These are phyloP conservation scores for Acrobasis consociella DNA, from an alignment of 2,888 invertebrate genomes.

Conservation along the genomic window DNA sequence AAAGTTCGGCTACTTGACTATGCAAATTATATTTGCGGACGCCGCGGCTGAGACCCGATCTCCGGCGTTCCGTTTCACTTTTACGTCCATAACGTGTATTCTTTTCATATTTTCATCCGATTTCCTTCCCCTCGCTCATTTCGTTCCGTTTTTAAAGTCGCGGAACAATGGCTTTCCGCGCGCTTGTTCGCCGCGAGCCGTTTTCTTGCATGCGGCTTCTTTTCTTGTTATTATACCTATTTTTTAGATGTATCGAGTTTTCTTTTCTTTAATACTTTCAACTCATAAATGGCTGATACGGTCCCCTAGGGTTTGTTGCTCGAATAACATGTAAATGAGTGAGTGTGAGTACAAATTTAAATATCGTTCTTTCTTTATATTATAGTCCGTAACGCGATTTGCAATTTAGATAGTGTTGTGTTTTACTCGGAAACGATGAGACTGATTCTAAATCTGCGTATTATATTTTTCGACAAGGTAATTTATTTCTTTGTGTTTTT, in stretches of 20 bases:
- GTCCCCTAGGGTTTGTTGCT: constrained; percentile 77
- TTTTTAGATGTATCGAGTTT: constrained; percentile 77
- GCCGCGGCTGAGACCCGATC: constrained; percentile 76
- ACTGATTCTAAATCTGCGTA: constrained; percentile 4
- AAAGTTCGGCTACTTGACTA: constrained; percentile 82
- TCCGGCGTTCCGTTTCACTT: constrained; percentile 80
- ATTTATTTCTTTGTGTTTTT: neutral
- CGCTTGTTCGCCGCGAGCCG: constrained; percentile 78
- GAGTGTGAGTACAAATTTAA: constrained; percentile 67
- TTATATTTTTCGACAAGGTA: neutral
- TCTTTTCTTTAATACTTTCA: constrained; percentile 81
- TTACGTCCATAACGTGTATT: constrained; percentile 77
- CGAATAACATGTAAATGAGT: constrained; percentile 82
- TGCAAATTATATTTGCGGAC: constrained; percentile 84
- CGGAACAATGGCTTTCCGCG: constrained; percentile 80
- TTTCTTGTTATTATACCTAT: constrained; percentile 76
- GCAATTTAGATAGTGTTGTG: constrained; percentile 28
- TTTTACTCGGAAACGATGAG: constrained; percentile 10
- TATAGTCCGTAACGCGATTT: constrained; percentile 45
- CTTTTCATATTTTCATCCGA: constrained; percentile 83
- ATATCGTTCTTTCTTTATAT: constrained; percentile 59
- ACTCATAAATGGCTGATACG: constrained; percentile 81
- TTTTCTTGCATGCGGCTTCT: constrained; percentile 76
- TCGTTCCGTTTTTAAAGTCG: constrained; percentile 79
- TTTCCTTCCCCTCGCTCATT: constrained; percentile 81